Conservation (phyloP, 1,140 invertebrate genomes). For the Grapholita molesta region DNA sequence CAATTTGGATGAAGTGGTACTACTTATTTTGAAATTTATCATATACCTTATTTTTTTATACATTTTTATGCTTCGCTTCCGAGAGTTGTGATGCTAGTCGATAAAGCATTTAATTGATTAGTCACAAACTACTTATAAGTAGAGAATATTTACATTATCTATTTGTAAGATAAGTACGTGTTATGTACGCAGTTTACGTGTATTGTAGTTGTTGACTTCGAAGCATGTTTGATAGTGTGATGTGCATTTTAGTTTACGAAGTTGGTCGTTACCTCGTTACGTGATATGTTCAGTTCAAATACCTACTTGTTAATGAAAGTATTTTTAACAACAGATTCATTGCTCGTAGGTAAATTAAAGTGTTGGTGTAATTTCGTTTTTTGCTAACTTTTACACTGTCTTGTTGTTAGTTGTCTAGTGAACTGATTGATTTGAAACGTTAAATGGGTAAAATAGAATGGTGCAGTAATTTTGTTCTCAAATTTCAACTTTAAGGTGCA, state of each 20-base stretch:
- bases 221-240: slow-evolving; percentile 23
- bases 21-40: slow-evolving; percentile 28
- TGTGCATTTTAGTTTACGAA: slow-evolving; percentile 6
- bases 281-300: background rate
- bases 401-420: slow-evolving; percentile 12
- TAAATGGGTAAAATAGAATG: background rate
- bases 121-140: slow-evolving; percentile 19
- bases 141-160: slow-evolving; percentile 20
- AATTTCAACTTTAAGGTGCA: background rate
- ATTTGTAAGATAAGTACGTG: slow-evolving; percentile 9
- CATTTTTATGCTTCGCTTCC: slow-evolving; percentile 38
- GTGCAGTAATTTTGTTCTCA: background rate
- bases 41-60: slow-evolving; percentile 32
- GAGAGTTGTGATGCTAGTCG: slow-evolving; percentile 33
- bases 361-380: slow-evolving; percentile 7
- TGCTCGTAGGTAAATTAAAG: background rate
- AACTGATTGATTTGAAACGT: background rate
- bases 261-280: background rate
- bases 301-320: background rate
- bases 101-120: slow-evolving; percentile 29
- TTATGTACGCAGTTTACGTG: slow-evolving; percentile 16
- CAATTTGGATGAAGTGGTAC: slow-evolving; percentile 8
- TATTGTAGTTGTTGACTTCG: slow-evolving; percentile 7
- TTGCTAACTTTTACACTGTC: slow-evolving; percentile 6
- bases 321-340: background rate